phyloP scores from a whole-genome alignment of 2,888 invertebrate genomes.

The Drosophila paranaensis region DNA sequence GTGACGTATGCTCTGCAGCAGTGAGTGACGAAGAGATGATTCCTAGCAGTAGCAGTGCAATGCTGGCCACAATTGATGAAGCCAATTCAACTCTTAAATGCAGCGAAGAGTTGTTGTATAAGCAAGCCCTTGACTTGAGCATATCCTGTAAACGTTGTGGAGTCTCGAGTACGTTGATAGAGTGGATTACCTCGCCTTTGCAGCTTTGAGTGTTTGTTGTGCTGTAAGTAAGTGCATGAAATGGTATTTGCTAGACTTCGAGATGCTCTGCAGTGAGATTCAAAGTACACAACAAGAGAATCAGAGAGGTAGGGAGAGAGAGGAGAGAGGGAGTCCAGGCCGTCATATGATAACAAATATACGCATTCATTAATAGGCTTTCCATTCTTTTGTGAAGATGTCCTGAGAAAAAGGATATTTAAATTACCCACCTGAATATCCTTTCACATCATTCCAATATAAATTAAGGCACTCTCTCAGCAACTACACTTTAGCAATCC shows the following conservation, averaged over 20 bases:
- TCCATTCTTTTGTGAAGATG: no score
- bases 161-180: neutral
- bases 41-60: neutral
- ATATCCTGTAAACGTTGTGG: neutral
- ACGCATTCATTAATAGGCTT: no score
- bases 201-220: neutral
- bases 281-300: no score
- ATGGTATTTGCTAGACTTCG: no score
- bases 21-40: neutral
- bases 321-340: no score
- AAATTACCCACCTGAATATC: no score
- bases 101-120: neutral
- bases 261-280: neutral
- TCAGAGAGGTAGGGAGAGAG: no score
- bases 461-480: neutral
- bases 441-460: neutral
- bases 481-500: neutral
- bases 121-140: neutral
- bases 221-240: neutral
- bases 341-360: no score
- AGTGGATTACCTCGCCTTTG: neutral
- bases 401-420: no score
- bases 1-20: constrained; percentile 33
- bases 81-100: neutral
- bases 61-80: neutral